Evolutionary conservation across 2,113 vertebrate genomes (phyloP).

Genomic region (Gymnorhina tibicen): DNA sequence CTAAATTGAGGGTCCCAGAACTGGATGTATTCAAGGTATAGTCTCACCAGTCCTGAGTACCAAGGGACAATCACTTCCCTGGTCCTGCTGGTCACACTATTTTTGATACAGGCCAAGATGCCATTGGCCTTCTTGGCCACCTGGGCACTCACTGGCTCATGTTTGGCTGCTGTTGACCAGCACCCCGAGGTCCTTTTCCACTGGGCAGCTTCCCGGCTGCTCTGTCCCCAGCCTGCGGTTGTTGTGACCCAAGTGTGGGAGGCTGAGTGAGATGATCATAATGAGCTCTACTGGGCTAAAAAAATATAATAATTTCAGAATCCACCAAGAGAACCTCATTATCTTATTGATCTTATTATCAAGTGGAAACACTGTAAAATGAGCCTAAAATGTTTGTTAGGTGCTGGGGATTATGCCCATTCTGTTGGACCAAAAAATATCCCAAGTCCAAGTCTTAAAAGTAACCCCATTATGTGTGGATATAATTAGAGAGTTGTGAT

Average conservation of each 20-base stretch:
- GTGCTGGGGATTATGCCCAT: not conserved
- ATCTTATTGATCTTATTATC: not conserved
- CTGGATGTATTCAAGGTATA: not conserved
- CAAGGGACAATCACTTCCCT: rapidly evolving
- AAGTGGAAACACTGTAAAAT: not conserved
- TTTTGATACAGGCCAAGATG: not conserved
- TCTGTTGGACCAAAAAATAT: not conserved
- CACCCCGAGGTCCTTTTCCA: not conserved
- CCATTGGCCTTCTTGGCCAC: not conserved
- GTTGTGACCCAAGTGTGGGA: not conserved
- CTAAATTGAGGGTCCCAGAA: not conserved
- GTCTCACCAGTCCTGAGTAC: not conserved
- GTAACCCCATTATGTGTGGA: not conserved
- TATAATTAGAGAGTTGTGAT: not conserved
- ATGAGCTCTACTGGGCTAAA: not conserved
- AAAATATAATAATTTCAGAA: not conserved
- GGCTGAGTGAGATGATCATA: not conserved
- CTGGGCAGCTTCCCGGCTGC: not conserved
- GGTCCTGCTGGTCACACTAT: not conserved
- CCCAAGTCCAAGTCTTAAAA: not conserved
- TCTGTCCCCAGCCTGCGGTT: not conserved
- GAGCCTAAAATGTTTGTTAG: not conserved
- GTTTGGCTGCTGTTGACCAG: no score
- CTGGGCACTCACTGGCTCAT: not conserved
- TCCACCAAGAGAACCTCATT: not conserved